Conservation (phyloP, 2,888 invertebrate species). For the Dryobotodes eremita region DNA sequence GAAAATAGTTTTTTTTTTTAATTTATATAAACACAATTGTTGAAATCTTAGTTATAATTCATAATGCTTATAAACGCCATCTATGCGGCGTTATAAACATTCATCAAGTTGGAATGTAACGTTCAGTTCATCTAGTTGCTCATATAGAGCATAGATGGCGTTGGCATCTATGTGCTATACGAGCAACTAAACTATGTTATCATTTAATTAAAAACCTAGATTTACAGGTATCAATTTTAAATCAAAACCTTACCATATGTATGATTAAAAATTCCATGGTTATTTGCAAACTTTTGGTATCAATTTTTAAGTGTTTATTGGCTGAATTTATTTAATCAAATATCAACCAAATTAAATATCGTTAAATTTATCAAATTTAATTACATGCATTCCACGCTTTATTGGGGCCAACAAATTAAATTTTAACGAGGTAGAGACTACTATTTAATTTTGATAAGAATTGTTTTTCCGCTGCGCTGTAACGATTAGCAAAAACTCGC, state of each 20-base stretch:
- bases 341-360: background rate
- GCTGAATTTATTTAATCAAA: background rate
- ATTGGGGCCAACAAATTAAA: no score
- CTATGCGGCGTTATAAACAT: background rate
- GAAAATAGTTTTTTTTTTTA: background rate
- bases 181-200: background rate
- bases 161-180: background rate
- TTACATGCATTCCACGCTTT: no score
- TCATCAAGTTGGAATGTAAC: background rate
- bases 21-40: no score
- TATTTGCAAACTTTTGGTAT: conserved; percentile 5
- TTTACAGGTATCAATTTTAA: background rate
- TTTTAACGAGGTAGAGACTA: conserved; percentile 13
- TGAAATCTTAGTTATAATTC: no score
- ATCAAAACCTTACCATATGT: background rate
- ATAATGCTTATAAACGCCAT: conserved; percentile 28
- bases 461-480: background rate
- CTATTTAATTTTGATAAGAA: conserved; percentile 25
- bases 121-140: background rate
- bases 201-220: background rate
- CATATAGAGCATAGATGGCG: conserved; percentile 31
- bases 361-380: background rate
- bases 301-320: background rate
- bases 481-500: background rate
- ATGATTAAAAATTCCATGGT: conserved; percentile 15